Evolutionary conservation across 2,113 vertebrate genomes (phyloP), one percentile per base, ranked within the genome.

Genomic region (Ceyx cyanopectus): DNA sequence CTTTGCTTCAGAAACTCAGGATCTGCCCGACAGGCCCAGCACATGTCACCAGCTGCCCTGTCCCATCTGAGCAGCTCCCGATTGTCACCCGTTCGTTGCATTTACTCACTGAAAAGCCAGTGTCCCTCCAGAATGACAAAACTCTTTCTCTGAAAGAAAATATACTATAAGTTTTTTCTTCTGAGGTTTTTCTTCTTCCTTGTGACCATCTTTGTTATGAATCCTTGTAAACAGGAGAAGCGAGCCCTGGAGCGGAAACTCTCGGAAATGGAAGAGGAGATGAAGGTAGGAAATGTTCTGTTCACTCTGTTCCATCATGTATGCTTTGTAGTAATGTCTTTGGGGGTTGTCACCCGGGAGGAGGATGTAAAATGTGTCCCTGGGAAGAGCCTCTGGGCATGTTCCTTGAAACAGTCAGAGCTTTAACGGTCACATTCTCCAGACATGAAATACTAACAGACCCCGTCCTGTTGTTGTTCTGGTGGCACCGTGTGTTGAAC

Each of bases 201-300:
- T 24, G 24, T 87, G 65, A 61, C 92, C 32, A 53, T 69, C n/a
- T 76, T 32, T 92, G 29, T 95, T 93, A 19, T 73, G 46, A 72
- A 93, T 91, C 86, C 91, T 89, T 96, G 73, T 80, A 61, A 84
- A 96, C 97, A 99, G 99, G 99, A 99, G 97, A 99, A 99, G 93
- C 97, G 98, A 95, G 98, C 97, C 92, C 97, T 99, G 91, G 99
- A 99, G 96, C 99, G 99, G 96, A 99, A 97, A 94, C 99, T 99
- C 87, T 99, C 99, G 12, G 98, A 99, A 95, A 99, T 99, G 99
- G 99, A 99, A 79, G 99, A 99, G 77, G 99, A 99, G 89, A 94
- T 99, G 96, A 99, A 99, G 99, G 99, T 99, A 98, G 46, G 95
- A 87, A 86, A 60, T 46, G 14, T 32, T 79, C 60, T 37, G 6